These are phyloP conservation scores for Drepanosiphum platanoidis DNA, from an alignment of 2,888 invertebrate genomes.

Conservation along the genomic window DNA sequence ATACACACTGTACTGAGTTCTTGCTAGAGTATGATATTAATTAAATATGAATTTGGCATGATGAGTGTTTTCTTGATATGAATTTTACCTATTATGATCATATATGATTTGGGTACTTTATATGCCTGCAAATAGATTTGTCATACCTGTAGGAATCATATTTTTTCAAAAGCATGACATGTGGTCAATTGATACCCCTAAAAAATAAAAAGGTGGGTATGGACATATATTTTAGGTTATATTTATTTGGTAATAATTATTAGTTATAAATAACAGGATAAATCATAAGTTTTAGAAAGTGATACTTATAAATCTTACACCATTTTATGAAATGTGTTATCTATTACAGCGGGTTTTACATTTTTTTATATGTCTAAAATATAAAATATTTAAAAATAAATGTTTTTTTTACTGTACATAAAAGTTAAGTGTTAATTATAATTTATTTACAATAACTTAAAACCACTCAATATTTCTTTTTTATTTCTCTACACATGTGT, in stretches of 20 bases:
- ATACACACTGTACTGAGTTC: too few species aligned
- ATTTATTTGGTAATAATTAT: background rate
- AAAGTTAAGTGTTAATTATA: background rate
- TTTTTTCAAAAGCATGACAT: background rate
- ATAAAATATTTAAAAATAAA: too few species aligned
- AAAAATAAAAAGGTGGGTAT: background rate
- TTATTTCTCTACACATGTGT: too few species aligned
- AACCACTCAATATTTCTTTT: background rate
- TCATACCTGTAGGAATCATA: background rate
- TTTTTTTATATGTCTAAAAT: too few species aligned
- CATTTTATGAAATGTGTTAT: too few species aligned
- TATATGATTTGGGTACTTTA: background rate
- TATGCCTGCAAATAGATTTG: background rate
- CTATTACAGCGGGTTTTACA: too few species aligned
- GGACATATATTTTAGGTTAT: too few species aligned
- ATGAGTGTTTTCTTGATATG: background rate
- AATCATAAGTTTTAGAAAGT: too few species aligned
- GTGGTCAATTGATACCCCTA: background rate
- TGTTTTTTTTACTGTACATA: too few species aligned
- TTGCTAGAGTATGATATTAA: background rate
- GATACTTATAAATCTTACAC: too few species aligned
- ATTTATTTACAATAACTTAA: background rate
- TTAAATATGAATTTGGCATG: conserved; percentile 1
- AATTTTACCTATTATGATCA: background rate
- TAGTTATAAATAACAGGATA: too few species aligned